Conservation (phyloP, 2,797 vertebrate genomes). For the Austrolebias charrua region DNA sequence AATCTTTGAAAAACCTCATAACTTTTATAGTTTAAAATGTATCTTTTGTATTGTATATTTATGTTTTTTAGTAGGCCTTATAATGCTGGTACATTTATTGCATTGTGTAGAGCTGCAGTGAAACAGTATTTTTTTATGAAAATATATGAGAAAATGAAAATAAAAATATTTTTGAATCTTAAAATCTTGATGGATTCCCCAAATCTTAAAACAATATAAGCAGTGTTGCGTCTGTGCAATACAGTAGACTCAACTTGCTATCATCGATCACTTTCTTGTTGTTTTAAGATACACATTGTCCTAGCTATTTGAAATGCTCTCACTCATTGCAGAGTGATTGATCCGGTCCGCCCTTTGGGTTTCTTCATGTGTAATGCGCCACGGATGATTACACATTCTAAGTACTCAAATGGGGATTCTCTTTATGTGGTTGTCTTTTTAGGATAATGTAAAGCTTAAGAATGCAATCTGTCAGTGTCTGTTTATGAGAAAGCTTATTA, state of each 20-base stretch:
- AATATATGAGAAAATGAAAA: no score
- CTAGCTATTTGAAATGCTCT: neutral
- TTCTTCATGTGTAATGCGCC: slow-evolving; percentile 22
- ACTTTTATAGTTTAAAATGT: no score
- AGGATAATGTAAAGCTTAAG: slow-evolving; percentile 45
- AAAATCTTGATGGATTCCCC: no score
- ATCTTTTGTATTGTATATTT: no score
- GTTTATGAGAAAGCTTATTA: slow-evolving; percentile 53
- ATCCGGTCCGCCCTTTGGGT: slow-evolving; percentile 27
- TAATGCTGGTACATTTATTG: no score
- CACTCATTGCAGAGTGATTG: slow-evolving; percentile 11
- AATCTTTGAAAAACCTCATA: no score
- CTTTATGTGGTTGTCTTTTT: slow-evolving; percentile 28
- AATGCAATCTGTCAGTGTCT: slow-evolving; percentile 46
- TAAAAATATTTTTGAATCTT: no score
- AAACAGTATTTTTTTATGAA: no score
- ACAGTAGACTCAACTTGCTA: no score
- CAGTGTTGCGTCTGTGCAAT: neutral
- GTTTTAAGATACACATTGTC: neutral
- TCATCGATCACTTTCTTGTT: neutral
- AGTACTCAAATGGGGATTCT: slow-evolving; percentile 39
- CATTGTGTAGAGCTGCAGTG: no score
- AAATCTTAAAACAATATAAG: no score
- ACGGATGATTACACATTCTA: slow-evolving; percentile 40
- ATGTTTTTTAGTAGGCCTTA: no score